These are phyloP conservation scores for Zingel zingel DNA, from an alignment of 2,113 vertebrate species.

Conservation along the genomic window DNA sequence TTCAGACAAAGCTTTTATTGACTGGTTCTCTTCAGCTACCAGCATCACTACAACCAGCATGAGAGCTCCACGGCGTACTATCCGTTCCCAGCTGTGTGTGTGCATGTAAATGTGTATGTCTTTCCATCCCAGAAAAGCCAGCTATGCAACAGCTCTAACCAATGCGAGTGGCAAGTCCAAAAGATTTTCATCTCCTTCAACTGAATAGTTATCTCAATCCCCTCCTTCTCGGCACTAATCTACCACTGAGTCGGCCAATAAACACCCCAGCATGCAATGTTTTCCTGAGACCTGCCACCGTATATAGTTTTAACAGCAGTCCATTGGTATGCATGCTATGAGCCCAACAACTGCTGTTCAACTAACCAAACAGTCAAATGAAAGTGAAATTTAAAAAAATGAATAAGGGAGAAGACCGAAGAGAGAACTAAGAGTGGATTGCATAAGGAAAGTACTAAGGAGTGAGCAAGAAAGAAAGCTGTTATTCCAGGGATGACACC, in stretches of 20 bases:
- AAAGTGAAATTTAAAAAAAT: neutral
- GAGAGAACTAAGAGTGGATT: neutral
- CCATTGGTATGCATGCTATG: neutral
- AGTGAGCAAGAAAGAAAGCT: constrained; percentile 11
- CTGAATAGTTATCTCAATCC: constrained; percentile 41
- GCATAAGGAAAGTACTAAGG: too few species aligned
- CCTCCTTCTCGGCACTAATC: constrained; percentile 28
- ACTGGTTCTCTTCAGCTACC: neutral
- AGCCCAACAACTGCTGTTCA: constrained; percentile 8
- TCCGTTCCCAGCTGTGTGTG: neutral
- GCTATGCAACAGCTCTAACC: neutral
- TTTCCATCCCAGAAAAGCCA: neutral
- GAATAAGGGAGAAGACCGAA: neutral
- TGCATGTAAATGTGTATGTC: neutral
- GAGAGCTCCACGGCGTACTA: neutral
- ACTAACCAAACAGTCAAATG: neutral
- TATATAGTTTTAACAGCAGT: constrained; percentile 13
- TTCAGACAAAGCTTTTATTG: neutral
- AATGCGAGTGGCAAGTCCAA: neutral
- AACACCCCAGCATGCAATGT: constrained; percentile 32
- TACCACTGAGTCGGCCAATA: constrained; percentile 26
- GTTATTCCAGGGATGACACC: constrained; percentile 31
- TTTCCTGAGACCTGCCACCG: constrained; percentile 32
- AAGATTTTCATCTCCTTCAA: constrained; percentile 24
- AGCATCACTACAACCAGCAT: constrained; percentile 6